Evolutionary conservation across 2,113 vertebrate genomes (phyloP), one percentile per base, ranked within the genome.

Genomic region (Corythoichthys intestinalis): DNA sequence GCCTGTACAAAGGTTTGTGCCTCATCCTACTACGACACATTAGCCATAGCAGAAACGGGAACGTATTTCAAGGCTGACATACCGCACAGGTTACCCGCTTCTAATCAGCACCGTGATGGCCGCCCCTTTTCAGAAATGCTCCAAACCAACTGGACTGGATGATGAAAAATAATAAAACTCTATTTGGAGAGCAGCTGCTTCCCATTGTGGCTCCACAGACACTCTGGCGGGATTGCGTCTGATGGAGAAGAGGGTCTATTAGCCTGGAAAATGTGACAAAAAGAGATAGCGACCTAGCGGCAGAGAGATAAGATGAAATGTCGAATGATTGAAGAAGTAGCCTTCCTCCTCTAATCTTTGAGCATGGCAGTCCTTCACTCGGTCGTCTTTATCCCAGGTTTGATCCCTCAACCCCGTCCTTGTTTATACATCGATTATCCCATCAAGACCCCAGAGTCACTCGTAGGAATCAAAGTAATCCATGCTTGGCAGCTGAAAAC

Each of bases 391-490:
- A 86, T 84, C 71, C 69, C 70, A 71, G 71, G 69, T 70, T 81
- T 78, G 75, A 86, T 82, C 78, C 73, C 58, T 74, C 73, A 77
- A 65, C 64, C 44, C 15, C 75, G 50, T 77, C 66, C 82, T 86
- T 87, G 80, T 90, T 87, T 76, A 61, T 75, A 72, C 81, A 76
- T 80, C 80, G 81, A 88, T 86, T 78, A 83, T 78, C 68, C 8
- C 67, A 68, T 54, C 68, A 68, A 34, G 56, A 65, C 63, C 71
- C 65, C 72, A 56, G 1, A 58, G 67, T 69, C 65, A 70, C 70
- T 38, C 0, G 37, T 48, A 63, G 70, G 81, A 79, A 78, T 76
- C 78, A 79, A 81, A 82, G 69, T n/a, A 38, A 76, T 77, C 64
- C 37, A 67, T 80, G 71, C 39, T n/a, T 11, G 39, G 70, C 20